Evolutionary conservation across 92 coral and sea anemone species (phyloP).

Genomic region (Zoanthus solanderi): DNA sequence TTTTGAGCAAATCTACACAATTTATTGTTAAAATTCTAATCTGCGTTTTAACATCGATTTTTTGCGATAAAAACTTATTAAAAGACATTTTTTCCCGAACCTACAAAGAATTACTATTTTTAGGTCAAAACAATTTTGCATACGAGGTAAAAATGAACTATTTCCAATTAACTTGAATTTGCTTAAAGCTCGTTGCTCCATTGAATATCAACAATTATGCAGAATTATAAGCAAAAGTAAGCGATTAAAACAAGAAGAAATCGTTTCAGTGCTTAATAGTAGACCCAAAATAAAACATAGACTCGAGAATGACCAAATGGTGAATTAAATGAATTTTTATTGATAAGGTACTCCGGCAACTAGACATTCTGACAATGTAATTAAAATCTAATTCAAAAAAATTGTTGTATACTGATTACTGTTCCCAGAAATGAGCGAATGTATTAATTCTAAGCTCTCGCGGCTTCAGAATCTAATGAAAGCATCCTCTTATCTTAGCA

Average conservation of each 20-base stretch:
- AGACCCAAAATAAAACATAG: background rate
- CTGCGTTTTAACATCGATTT: background rate
- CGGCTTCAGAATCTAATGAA: slow-evolving; percentile 11
- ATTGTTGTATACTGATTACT: background rate
- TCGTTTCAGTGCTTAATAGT: background rate
- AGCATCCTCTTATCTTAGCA: background rate
- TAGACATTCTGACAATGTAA: slow-evolving; percentile 10
- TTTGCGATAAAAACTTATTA: background rate
- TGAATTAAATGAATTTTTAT: background rate
- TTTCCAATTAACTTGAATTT: background rate
- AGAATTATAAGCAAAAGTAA: background rate
- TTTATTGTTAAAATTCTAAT: background rate
- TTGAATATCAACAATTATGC: background rate
- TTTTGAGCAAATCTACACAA: background rate
- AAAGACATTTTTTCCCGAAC: background rate
- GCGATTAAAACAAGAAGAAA: background rate
- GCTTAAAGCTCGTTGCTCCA: background rate
- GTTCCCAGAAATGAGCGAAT: background rate
- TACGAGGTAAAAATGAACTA: background rate
- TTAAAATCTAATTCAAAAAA: slow-evolving; percentile 26
- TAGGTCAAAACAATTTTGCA: background rate
- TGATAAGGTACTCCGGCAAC: background rate
- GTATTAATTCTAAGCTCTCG: background rate
- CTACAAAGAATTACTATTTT: background rate
- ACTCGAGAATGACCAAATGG: background rate